phyloP scores from a whole-genome alignment of 35 echinoderm and acorn worm genomes.

The Holothuria glaberrima region DNA sequence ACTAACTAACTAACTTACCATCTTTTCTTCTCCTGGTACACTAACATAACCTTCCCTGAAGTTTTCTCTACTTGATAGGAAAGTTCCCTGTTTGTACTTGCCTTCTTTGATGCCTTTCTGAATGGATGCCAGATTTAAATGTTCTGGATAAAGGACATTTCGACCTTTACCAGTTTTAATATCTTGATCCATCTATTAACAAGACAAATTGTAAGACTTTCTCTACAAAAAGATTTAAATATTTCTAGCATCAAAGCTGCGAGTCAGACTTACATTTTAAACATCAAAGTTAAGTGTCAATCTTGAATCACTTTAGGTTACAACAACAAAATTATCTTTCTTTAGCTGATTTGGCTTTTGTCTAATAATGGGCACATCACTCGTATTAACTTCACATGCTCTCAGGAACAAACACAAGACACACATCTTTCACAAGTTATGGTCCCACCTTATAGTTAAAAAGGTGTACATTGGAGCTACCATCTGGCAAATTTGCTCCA shows the following conservation, averaged over 20 bases:
- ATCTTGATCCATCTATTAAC: conserved; percentile 74
- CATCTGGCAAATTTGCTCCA: too few species aligned
- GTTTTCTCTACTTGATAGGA: conserved; percentile 92
- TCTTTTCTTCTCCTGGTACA: conserved; percentile 82
- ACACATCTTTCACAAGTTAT: too few species aligned
- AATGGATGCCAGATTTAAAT: conserved; percentile 62
- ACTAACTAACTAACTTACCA: conserved; percentile 57
- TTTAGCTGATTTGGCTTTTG: too few species aligned
- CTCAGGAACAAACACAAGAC: too few species aligned
- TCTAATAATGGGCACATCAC: too few species aligned
- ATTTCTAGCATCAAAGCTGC: neutral
- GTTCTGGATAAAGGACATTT: conserved; percentile 86
- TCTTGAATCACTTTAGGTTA: too few species aligned
- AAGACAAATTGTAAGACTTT: neutral
- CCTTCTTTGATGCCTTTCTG: conserved; percentile 83
- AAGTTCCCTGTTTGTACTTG: conserved; percentile 75
- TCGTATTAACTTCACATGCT: too few species aligned
- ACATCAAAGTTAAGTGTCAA: too few species aligned
- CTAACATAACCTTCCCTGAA: conserved; percentile 86
- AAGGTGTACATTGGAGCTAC: too few species aligned
- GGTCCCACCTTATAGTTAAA: too few species aligned
- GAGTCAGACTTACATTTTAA: too few species aligned
- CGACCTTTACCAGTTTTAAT: conserved; percentile 78
- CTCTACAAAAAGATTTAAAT: neutral
- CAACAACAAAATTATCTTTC: too few species aligned